Conservation (phyloP, 2,888 invertebrate species). For the Argyra leucocephala region DNA sequence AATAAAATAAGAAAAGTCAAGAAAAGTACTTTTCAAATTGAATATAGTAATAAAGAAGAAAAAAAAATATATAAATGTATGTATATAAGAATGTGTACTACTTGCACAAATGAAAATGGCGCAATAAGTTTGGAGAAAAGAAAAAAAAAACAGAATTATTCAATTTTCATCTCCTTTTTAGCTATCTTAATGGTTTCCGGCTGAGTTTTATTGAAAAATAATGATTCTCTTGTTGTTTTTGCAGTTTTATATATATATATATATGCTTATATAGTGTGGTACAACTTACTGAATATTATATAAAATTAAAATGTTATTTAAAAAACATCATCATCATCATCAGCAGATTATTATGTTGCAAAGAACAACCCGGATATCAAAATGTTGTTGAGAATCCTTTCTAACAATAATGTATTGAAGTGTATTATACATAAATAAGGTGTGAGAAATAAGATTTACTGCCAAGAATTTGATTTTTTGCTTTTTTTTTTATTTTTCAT, state of each 20-base stretch:
- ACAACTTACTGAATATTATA: not conserved
- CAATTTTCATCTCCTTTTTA: conserved; percentile 20
- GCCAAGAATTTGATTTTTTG: too few species aligned
- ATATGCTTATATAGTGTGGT: not conserved
- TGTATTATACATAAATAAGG: not conserved
- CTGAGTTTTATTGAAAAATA: conserved; percentile 32
- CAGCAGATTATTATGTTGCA: not conserved
- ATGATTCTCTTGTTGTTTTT: conserved; percentile 16
- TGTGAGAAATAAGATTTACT: not conserved
- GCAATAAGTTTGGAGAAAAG: not conserved
- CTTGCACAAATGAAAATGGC: not conserved
- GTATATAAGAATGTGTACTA: not conserved
- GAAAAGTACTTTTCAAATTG: too few species aligned
- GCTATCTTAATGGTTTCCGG: conserved; percentile 32
- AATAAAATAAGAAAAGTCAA: not conserved
- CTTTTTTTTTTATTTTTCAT: too few species aligned
- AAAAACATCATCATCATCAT: not conserved
- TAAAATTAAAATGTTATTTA: conserved; percentile 6
- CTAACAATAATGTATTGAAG: not conserved
- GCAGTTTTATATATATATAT: too few species aligned
- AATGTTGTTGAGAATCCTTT: not conserved
- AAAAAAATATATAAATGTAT: not conserved
- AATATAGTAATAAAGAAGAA: too few species aligned
- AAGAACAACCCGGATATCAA: not conserved
- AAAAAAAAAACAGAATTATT: not conserved